These are phyloP conservation scores for Atherinomorus stipes DNA, from an alignment of 2,113 vertebrate species.

Conservation along the genomic window DNA sequence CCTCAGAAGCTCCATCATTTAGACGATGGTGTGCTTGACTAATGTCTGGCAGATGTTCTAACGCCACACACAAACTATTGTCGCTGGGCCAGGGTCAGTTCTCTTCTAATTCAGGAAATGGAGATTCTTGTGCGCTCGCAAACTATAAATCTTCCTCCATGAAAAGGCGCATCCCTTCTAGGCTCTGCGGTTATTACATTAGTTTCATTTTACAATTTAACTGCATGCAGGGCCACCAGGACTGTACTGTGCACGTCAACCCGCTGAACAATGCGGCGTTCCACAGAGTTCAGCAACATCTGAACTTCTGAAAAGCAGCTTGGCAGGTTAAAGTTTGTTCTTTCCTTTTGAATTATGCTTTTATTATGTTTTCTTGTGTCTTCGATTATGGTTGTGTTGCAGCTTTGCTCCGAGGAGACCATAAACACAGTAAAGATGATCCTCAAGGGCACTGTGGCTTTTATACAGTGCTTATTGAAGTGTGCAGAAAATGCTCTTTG, in stretches of 20 bases:
- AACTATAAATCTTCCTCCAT: slow-evolving; percentile 67
- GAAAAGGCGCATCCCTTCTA: slow-evolving; percentile 64
- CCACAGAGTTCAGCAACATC: background rate
- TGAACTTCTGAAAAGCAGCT: slow-evolving; percentile 11
- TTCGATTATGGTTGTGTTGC: slow-evolving; percentile 17
- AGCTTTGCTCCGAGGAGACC: slow-evolving; percentile 17
- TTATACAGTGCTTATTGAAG: slow-evolving; percentile 18
- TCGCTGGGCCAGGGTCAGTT: slow-evolving; percentile 58
- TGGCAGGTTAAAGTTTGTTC: background rate
- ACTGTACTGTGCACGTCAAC: slow-evolving; percentile 1
- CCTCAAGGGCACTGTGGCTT: slow-evolving; percentile 29
- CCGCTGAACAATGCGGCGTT: slow-evolving; percentile 21
- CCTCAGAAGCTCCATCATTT: slow-evolving; percentile 72
- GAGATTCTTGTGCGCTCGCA: slow-evolving; percentile 63
- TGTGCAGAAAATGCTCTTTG: background rate
- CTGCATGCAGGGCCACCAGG: slow-evolving; percentile 45
- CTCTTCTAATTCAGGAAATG: slow-evolving; percentile 75
- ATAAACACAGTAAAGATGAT: slow-evolving; percentile 20
- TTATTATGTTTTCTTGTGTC: slow-evolving; percentile 1
- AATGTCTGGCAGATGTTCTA: slow-evolving; percentile 80
- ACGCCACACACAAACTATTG: slow-evolving; percentile 72
- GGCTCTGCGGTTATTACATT: slow-evolving; percentile 70
- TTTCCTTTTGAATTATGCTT: slow-evolving; percentile 15
- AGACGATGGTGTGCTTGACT: slow-evolving; percentile 70
- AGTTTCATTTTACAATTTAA: slow-evolving; percentile 74